Base-by-base conservation (phyloP, 2,888 invertebrate genomes). In the Archips crataeganus region DNA sequence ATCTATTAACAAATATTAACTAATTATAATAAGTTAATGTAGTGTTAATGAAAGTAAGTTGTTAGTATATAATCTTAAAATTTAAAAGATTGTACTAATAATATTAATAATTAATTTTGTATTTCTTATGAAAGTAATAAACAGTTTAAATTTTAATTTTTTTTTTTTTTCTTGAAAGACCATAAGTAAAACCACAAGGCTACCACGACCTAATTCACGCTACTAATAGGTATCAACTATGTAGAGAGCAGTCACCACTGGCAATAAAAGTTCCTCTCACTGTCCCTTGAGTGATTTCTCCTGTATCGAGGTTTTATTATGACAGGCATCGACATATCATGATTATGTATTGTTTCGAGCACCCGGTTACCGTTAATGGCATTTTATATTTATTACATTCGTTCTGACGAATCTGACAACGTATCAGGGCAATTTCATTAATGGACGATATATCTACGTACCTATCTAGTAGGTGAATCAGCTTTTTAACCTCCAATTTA, bases 241-340 rank as follows among this genome's bases (percentile, higher is more conserved):
- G 57, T 11, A 32, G 32, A 32, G 57, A 57, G 23, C 57, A 32
- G 57, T 57, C 32, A 57, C 57, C 32, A 32, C 57, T 13, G 36
- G 36, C n/a, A 60, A 60, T 60, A 60, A 60, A 60, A 60, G n/a
- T 60, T n/a, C 8, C 34, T 5, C 36, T 60, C 39, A 36, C 13
- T 34, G 36, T 60, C 60, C 60, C 13, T 60, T 39, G 60, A 60
- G 60, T 60, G 60, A 60, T 36, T 60, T 60, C 36, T 60, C 60
- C 60, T 60, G 60, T 60, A 60, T 60, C 60, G 36, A 60, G 60
- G n/a, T 60, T 36, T 60, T 60, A 60, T 60, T 60, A 60, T 60
- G 60, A 36, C 60, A 36, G 36, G 60, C 60, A 60, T 60, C 60
- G 60, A 60, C 60, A 60, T 59, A 34, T 36, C 60, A 34, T 32